A percentile compares a stretch with the other conserved stretches of the same genome.
phyloP scores from a whole-genome alignment of 2,888 invertebrate genomes.

The Drosophila macrospina region DNA sequence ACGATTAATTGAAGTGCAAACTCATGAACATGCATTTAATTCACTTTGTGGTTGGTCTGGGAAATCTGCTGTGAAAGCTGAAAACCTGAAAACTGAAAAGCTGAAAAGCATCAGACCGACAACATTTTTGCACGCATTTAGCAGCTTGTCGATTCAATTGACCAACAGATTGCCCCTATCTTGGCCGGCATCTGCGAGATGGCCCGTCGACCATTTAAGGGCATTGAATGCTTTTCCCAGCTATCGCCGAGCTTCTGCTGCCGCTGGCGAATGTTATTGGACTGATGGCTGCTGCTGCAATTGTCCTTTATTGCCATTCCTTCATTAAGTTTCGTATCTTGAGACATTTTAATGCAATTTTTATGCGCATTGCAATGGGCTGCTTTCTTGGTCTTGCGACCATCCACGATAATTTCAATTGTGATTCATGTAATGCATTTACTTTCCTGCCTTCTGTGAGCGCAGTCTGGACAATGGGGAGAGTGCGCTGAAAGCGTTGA shows the following conservation, averaged over 20 bases:
- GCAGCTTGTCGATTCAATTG: conserved; percentile 58
- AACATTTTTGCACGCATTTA: conserved; percentile 68
- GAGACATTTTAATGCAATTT: conserved; percentile 71
- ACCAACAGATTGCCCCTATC: conserved; percentile 40
- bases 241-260: conserved; percentile 21
- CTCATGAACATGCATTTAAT: conserved; percentile 72
- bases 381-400: conserved; percentile 12
- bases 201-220: conserved; percentile 60
- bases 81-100: conserved; percentile 16
- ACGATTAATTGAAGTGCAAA: conserved; percentile 64
- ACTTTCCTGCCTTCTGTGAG: conserved; percentile 4
- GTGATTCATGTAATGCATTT: conserved; percentile 69
- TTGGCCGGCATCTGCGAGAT: conserved; percentile 35
- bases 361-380: conserved; percentile 73
- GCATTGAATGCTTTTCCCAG: conserved; percentile 57
- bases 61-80: conserved; percentile 46
- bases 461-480: not conserved
- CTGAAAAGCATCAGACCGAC: conserved; percentile 18
- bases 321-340: conserved; percentile 55
- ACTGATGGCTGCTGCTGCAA: conserved; percentile 33
- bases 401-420: conserved; percentile 62
- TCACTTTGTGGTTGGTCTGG: conserved; percentile 48
- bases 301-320: conserved; percentile 76
- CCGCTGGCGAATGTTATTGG: conserved; percentile 10
- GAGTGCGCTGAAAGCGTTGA: not conserved